These are phyloP conservation scores for Morphnarchus princeps DNA, from an alignment of 2,113 vertebrate genomes.

Conservation along the genomic window DNA sequence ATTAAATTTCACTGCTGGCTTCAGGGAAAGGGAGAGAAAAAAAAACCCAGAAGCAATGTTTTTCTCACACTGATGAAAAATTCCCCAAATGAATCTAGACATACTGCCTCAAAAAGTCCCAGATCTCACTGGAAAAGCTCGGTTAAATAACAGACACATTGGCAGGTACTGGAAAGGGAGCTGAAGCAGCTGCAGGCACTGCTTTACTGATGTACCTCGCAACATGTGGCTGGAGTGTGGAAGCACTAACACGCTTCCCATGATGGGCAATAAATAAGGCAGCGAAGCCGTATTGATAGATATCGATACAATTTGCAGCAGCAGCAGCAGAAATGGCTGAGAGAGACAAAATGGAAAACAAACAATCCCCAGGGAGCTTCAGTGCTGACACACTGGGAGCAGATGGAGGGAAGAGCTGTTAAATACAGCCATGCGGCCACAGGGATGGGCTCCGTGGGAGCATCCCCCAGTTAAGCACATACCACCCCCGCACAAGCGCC, in stretches of 20 bases:
- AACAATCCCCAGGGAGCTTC: neutral
- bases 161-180: neutral
- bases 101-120: neutral
- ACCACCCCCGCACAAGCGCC: neutral
- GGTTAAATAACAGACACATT: neutral
- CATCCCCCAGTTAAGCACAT: neutral
- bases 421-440: neutral
- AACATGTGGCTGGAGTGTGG: rapidly evolving
- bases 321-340: neutral
- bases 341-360: neutral
- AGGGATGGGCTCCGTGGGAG: rapidly evolving
- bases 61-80: neutral
- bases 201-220: rapidly evolving
- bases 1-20: neutral
- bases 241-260: rapidly evolving
- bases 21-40: neutral
- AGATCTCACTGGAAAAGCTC: neutral
- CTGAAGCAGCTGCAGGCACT: neutral
- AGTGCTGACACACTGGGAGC: neutral
- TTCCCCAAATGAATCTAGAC: neutral
- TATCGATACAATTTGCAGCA: neutral
- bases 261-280: neutral
- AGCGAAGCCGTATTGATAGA: rapidly evolving
- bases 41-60: neutral
- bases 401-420: neutral